These are phyloP conservation scores for Phaetusa simplex DNA, from an alignment of 2,113 vertebrate species.

Conservation along the genomic window DNA sequence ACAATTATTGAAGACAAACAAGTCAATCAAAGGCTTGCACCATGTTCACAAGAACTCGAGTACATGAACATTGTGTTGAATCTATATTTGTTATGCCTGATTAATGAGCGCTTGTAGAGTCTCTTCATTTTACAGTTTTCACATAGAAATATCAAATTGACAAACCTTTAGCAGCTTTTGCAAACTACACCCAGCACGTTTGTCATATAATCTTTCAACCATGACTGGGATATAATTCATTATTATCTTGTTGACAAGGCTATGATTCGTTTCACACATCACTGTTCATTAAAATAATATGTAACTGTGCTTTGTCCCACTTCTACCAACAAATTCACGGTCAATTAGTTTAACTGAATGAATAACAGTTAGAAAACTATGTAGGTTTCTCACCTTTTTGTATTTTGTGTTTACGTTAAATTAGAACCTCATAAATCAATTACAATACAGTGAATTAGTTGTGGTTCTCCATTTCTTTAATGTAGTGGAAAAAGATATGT, in stretches of 20 bases:
- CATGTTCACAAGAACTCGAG: background rate
- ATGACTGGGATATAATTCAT: slow-evolving; percentile 57
- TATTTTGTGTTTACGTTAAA: slow-evolving; percentile 6
- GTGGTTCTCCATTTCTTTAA: background rate
- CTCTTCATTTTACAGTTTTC: background rate
- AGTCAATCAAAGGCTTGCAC: background rate
- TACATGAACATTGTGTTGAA: background rate
- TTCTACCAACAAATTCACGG: slow-evolving; percentile 61
- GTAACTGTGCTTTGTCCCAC: slow-evolving; percentile 43
- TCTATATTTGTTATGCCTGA: background rate
- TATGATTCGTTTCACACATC: slow-evolving; percentile 70
- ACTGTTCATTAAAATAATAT: slow-evolving; percentile 73
- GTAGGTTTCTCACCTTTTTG: background rate
- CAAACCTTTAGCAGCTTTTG: background rate
- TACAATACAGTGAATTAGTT: background rate
- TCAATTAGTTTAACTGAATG: slow-evolving; percentile 59
- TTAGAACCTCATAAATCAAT: slow-evolving; percentile 30
- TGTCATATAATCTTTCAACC: slow-evolving; percentile 18
- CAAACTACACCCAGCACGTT: background rate
- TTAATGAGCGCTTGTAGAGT: background rate
- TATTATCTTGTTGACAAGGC: slow-evolving; percentile 69
- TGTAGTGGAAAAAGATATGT: background rate
- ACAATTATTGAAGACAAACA: background rate
- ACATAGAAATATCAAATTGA: background rate
- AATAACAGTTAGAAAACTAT: slow-evolving; percentile 26